These are phyloP conservation scores for Chanos chanos DNA, from an alignment of 2,797 vertebrate species.

Conservation along the genomic window DNA sequence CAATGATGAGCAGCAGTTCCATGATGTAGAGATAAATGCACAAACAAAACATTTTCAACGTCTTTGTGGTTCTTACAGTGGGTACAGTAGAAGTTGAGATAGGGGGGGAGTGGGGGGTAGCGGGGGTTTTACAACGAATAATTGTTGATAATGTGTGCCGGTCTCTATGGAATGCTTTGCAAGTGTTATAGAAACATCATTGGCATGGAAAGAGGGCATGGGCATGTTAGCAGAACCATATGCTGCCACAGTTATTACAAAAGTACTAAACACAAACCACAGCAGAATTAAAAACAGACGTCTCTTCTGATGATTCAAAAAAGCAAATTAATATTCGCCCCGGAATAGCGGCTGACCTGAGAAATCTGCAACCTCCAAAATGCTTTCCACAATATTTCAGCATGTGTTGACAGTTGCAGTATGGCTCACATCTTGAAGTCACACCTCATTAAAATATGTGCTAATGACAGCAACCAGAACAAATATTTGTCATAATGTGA, in stretches of 20 bases:
- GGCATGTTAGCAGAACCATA: constrained; percentile 44
- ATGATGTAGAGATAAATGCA: no score
- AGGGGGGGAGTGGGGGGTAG: no score
- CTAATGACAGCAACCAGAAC: no score
- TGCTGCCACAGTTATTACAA: constrained; percentile 47
- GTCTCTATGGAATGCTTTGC: neutral
- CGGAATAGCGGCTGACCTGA: constrained; percentile 61
- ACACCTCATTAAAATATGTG: constrained; percentile 46
- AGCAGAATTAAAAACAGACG: constrained; percentile 55
- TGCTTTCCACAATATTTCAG: constrained; percentile 34
- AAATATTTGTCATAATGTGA: no score
- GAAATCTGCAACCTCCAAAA: constrained; percentile 33
- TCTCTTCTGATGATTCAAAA: constrained; percentile 52
- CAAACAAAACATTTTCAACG: no score
- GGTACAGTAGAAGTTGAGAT: no score
- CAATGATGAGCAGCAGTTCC: no score
- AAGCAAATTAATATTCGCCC: constrained; percentile 52
- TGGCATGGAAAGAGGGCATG: constrained; percentile 34
- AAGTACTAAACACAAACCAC: constrained; percentile 47
- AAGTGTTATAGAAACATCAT: constrained; percentile 24
- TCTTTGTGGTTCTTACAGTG: no score
- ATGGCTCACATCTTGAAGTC: constrained; percentile 48
- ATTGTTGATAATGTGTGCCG: no score
- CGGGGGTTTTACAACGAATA: no score
- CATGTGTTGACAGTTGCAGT: constrained; percentile 18